These are phyloP conservation scores for Panopea generosa DNA, from an alignment of 2,888 invertebrate species.

Conservation along the genomic window DNA sequence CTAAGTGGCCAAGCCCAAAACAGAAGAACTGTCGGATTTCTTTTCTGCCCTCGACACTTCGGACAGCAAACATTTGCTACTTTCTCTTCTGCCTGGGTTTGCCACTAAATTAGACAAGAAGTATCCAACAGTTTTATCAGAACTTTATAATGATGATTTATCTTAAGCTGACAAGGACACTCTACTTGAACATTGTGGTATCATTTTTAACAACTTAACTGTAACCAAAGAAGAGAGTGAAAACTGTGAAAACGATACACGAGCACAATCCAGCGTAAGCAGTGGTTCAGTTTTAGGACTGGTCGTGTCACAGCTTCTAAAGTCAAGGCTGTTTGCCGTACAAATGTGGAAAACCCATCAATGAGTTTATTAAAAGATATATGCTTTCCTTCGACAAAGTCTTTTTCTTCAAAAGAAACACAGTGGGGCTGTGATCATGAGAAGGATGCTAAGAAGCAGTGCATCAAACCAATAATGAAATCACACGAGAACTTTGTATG, in stretches of 20 bases:
- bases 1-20: too few relatives aligned
- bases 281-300: conserved; percentile 14
- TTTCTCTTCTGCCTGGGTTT: too few relatives aligned
- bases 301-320: conserved; percentile 22
- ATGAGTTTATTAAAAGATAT: conserved; percentile 1
- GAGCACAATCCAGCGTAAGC: conserved; percentile 1
- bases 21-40: too few relatives aligned
- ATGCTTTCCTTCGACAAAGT: not conserved
- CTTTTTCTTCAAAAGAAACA: not conserved
- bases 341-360: conserved; percentile 10
- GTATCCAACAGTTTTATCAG: too few relatives aligned
- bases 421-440: conserved; percentile 25
- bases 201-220: too few relatives aligned
- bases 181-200: too few relatives aligned
- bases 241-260: not conserved
- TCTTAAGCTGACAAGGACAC: too few relatives aligned
- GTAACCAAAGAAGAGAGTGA: conserved; percentile 9
- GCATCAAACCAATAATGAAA: too few relatives aligned
- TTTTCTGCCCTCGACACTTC: too few relatives aligned
- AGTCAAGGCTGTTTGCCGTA: conserved; percentile 13
- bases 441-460: not conserved
- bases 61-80: too few relatives aligned
- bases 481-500: conserved; percentile 11
- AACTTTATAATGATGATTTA: too few relatives aligned
- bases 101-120: too few relatives aligned